Evolutionary conservation across 2,888 invertebrate species (phyloP).

Genomic region (Trichacis sp.): DNA sequence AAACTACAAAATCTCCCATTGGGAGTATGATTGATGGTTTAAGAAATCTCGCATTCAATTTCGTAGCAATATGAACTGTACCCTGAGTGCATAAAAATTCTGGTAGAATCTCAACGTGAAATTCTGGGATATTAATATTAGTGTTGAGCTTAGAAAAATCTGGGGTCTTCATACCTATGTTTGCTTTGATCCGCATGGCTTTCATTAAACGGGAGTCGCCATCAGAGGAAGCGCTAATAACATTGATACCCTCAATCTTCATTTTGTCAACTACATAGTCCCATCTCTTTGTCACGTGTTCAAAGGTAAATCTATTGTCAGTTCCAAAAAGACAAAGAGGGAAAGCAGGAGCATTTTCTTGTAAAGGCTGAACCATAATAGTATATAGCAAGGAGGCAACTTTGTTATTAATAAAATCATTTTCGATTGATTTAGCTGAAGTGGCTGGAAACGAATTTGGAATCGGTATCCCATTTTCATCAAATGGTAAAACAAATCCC

Average conservation of each 20-base stretch:
- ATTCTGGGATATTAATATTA: not conserved
- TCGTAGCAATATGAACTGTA: constrained; percentile 48
- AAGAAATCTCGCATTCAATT: constrained; percentile 44
- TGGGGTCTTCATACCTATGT: constrained; percentile 31
- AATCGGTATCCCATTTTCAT: constrained; percentile 39
- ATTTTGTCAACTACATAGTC: constrained; percentile 33
- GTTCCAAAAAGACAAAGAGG: constrained; percentile 47
- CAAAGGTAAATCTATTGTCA: constrained; percentile 47
- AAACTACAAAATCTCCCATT: constrained; percentile 41
- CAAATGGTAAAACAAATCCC: constrained; percentile 45
- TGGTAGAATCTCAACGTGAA: not conserved
- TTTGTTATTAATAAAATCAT: constrained; percentile 28
- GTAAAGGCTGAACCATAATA: constrained; percentile 44
- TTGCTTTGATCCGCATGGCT: constrained; percentile 43
- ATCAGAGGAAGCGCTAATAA: constrained; percentile 47
- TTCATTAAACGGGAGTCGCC: constrained; percentile 48
- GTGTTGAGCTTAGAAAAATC: constrained; percentile 9
- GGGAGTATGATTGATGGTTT: constrained; percentile 45
- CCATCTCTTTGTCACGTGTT: constrained; percentile 45
- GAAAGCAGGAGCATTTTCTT: constrained; percentile 40
- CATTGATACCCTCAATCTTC: constrained; percentile 34
- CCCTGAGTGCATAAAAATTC: constrained; percentile 16
- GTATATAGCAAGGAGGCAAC: constrained; percentile 40
- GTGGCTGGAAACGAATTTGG: constrained; percentile 33
- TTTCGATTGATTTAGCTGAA: constrained; percentile 37